Base-by-base conservation (phyloP, 1,140 invertebrate species). In the Drosophila pseudoobscura region DNA sequence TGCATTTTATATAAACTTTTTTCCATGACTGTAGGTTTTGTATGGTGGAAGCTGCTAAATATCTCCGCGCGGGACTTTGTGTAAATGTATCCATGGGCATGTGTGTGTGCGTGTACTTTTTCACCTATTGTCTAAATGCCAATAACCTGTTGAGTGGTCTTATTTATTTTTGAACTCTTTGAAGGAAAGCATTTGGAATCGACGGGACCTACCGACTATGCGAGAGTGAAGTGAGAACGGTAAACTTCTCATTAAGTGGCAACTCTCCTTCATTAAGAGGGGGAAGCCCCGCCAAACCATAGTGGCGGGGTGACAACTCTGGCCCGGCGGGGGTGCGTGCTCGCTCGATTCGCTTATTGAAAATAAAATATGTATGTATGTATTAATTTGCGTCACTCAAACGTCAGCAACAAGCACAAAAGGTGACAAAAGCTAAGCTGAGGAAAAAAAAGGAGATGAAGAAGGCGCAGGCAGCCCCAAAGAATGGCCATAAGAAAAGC, bases 301-400 rank as follows among this genome's bases (percentile, higher is more conserved):
- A 11, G 31, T 35, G 31, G 31, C 5, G 8, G 9, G 31, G 3
- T 11, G 31, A 35, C 31, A 35, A 35, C 9, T 35, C 9, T 35
- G 9, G 9, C 3, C 31, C 31, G 9, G 31, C 31, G 9, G 31
- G 31, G 31, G 31, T 35, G 31, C 31, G 9, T 35, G 31, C 31
- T 9, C 22, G n/a, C 55, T 11, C 41, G 20, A 24, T 24, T 51
- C n/a, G 9, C 35, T 56, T 69, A 60, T 75, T 70, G 54, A 35
- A 49, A 62, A 31, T 49, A 50, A 58, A 62, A 75, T 79, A 57
- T 75, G 76, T 84, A 64, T 84, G 76, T 84, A 60, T 84, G 63
- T 76, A 84, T 80, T 85, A 80, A 84, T 80, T 76, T 85, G 64
- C 77, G 76, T 84, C 80, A 75, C 59, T 73, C 66, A 69, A 75